Percentiles rank a stretch among this genome's conserved stretches.
These are phyloP conservation scores for Perdita meconis DNA, from an alignment of 2,888 invertebrate genomes.

Conservation along the genomic window DNA sequence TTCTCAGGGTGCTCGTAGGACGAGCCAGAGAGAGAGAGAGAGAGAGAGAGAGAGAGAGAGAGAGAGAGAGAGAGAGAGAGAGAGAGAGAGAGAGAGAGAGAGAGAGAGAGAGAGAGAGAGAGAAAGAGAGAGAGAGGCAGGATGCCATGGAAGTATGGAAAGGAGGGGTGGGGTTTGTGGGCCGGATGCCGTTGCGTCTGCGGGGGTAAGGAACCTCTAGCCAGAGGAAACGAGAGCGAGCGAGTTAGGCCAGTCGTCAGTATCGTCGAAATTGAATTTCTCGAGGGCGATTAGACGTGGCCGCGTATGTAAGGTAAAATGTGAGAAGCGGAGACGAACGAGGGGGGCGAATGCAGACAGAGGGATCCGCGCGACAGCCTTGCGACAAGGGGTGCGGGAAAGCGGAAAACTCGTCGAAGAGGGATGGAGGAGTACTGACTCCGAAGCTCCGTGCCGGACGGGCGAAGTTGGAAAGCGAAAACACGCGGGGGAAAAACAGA, in stretches of 20 bases:
- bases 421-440: background rate
- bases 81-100: too few relatives aligned
- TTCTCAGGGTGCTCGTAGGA: slow-evolving; percentile 36
- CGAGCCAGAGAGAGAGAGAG: slow-evolving; percentile 16
- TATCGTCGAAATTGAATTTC: slow-evolving; percentile 75
- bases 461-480: slow-evolving; percentile 9
- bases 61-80: too few relatives aligned
- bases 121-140: too few relatives aligned
- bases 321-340: slow-evolving; percentile 10
- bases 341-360: background rate
- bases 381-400: background rate
- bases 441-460: background rate
- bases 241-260: slow-evolving; percentile 61
- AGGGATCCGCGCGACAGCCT: too few relatives aligned
- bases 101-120: too few relatives aligned
- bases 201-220: too few relatives aligned
- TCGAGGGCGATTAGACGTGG: slow-evolving; percentile 65
- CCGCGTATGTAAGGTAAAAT: slow-evolving; percentile 38
- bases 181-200: slow-evolving; percentile 63
- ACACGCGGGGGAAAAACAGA: slow-evolving; percentile 12
- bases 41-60: too few relatives aligned
- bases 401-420: slow-evolving; percentile 13
- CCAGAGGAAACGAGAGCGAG: slow-evolving; percentile 7
- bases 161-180: slow-evolving; percentile 34
- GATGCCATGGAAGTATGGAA: slow-evolving; percentile 15